Conservation (phyloP, 2,113 vertebrate species). For the Paradisaea rubra region DNA sequence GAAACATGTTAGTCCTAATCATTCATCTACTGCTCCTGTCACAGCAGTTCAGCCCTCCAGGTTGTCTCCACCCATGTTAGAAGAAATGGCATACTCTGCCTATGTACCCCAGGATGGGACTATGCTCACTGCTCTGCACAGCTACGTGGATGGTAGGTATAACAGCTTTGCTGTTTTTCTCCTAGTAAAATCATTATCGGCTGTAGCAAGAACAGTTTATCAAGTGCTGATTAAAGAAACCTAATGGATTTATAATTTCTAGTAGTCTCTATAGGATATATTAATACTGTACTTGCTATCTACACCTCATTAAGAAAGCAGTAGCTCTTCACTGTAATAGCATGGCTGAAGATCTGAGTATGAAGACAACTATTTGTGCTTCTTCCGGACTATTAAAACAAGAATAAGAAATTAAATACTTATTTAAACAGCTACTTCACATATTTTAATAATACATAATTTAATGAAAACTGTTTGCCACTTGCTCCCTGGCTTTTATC, state of each 20-base stretch:
- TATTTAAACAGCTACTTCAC: not conserved
- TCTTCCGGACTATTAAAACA: not conserved
- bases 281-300: not conserved
- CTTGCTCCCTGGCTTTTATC: not conserved
- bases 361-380: not conserved
- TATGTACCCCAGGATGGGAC: conserved; percentile 85
- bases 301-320: not conserved
- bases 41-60: conserved; percentile 78
- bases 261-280: not conserved
- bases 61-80: conserved; percentile 83
- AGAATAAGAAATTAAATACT: not conserved
- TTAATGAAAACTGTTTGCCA: not conserved
- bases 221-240: not conserved
- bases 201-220: not conserved
- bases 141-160: conserved; percentile 89
- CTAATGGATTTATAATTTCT: not conserved
- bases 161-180: not conserved
- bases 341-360: not conserved
- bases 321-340: not conserved
- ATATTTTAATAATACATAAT: not conserved
- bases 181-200: not conserved
- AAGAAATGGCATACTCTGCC: conserved; percentile 87
- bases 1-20: conserved; percentile 90
- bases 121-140: conserved; percentile 87
- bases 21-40: conserved; percentile 78